Evolutionary conservation across 37 sponge, comb jelly and placozoan species (phyloP).

Genomic region (Tethya wilhelma): DNA sequence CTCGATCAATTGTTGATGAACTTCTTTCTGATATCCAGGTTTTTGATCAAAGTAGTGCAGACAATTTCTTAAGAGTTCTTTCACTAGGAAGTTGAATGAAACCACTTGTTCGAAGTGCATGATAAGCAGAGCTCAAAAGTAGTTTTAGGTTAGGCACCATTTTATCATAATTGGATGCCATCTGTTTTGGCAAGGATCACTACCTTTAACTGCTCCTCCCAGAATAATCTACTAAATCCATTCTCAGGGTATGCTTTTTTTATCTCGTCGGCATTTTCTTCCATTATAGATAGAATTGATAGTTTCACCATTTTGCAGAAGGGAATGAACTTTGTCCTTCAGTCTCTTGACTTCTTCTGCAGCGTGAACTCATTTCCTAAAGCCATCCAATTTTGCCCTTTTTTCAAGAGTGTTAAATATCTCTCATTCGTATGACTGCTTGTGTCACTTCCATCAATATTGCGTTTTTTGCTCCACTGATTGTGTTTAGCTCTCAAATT

Average conservation of each 20-base stretch:
- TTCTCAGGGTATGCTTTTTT: conserved; percentile 5
- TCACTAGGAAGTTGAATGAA: conserved; percentile 47
- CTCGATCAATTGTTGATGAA: conserved; percentile 2
- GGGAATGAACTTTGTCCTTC: background rate
- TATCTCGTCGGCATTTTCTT: background rate
- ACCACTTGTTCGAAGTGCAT: conserved; percentile 30
- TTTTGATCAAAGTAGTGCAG: conserved; percentile 23
- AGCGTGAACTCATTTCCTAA: background rate
- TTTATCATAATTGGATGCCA: conserved; percentile 35
- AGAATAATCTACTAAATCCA: conserved; percentile 14
- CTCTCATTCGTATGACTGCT: background rate
- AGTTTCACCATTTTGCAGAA: background rate
- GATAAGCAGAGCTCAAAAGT: conserved; percentile 30
- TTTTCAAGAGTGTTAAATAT: conserved; percentile 4
- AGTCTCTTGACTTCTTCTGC: background rate
- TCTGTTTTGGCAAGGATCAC: conserved; percentile 3
- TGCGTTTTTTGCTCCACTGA: background rate
- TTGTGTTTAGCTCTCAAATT: background rate
- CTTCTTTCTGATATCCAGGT: conserved; percentile 47
- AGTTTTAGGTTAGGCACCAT: conserved; percentile 63
- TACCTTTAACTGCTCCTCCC: conserved; percentile 26
- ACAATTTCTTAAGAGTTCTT: conserved; percentile 57
- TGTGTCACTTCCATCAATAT: conserved; percentile 1
- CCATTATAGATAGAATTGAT: background rate
- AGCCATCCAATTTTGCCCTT: background rate